phyloP scores from a whole-genome alignment of 2,797 vertebrate genomes.

The Lophotriccus pileatus region DNA sequence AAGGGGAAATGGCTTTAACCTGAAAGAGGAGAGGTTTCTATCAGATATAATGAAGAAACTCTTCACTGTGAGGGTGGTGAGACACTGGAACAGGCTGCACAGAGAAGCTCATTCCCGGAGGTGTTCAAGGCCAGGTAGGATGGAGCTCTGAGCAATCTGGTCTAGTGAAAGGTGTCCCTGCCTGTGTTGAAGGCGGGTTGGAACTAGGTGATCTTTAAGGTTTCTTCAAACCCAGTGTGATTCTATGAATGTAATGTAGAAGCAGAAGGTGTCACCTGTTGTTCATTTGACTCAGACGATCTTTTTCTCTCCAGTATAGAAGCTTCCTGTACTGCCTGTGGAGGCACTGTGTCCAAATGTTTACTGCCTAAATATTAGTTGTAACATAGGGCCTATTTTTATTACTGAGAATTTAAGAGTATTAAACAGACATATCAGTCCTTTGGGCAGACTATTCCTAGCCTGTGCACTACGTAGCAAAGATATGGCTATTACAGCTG shows the following conservation, averaged over 20 bases:
- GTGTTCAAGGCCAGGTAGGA: background rate
- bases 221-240: background rate
- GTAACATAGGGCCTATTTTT: background rate
- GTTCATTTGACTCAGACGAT: background rate
- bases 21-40: background rate
- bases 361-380: background rate
- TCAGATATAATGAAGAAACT: background rate
- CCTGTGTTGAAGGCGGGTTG: rapidly evolving
- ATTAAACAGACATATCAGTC: background rate
- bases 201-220: background rate
- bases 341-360: background rate
- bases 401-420: background rate
- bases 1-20: background rate
- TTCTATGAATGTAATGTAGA: background rate
- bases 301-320: background rate
- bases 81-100: background rate
- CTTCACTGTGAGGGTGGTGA: background rate
- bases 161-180: background rate
- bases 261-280: background rate
- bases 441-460: background rate
- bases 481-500: background rate
- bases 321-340: background rate
- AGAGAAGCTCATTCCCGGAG: background rate
- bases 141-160: background rate
- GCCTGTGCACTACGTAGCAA: background rate